phyloP scores from a whole-genome alignment of 2,797 vertebrate genomes.

The Neomorphus geoffroyi region DNA sequence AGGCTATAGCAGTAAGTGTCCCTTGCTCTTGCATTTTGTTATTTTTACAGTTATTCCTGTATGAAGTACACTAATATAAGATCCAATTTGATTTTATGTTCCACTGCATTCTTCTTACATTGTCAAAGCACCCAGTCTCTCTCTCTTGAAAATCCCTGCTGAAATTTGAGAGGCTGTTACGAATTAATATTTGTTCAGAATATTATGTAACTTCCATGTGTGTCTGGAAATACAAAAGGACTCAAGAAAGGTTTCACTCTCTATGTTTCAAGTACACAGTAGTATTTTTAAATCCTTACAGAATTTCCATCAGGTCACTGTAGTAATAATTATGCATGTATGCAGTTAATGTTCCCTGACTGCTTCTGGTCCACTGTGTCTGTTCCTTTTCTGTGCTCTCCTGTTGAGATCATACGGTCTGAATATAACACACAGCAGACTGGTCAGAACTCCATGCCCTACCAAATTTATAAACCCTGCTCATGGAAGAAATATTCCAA shows the following conservation, averaged over 20 bases:
- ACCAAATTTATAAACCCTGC: not conserved
- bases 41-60: not conserved
- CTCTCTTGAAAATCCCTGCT: not conserved
- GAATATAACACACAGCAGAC: conserved; percentile 29
- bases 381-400: conserved; percentile 50
- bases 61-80: not conserved
- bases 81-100: not conserved
- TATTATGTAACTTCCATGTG: not conserved
- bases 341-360: conserved; percentile 70
- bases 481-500: not conserved
- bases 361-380: conserved; percentile 14
- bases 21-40: not conserved
- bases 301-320: conserved; percentile 56
- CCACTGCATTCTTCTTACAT: not conserved
- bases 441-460: conserved; percentile 7
- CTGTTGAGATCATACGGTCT: conserved; percentile 56
- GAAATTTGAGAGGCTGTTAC: not conserved
- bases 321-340: conserved; percentile 57
- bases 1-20: not conserved
- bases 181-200: not conserved
- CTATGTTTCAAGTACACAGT: not conserved
- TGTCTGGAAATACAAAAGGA: not conserved
- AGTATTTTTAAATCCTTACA: conserved; percentile 21
- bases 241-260: not conserved
- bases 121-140: not conserved